Conservation (phyloP, 2,797 vertebrate genomes). For the Hemitrygon akajei region DNA sequence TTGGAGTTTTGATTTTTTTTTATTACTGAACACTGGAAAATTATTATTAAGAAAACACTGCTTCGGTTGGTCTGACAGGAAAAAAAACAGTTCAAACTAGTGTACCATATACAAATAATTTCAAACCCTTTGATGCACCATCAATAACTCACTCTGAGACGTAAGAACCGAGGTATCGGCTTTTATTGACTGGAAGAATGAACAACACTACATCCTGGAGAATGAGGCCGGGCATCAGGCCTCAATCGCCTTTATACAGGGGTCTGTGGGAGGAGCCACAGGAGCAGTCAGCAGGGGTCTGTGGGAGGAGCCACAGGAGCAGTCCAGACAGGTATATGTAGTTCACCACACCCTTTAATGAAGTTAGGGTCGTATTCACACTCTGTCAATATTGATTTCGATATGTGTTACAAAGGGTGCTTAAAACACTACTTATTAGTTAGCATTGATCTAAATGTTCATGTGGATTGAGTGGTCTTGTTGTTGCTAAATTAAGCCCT, state of each 20-base stretch:
- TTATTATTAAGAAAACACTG: not conserved
- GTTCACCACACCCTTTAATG: not conserved
- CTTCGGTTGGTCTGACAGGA: not conserved
- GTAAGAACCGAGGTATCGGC: too few species aligned
- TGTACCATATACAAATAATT: not conserved
- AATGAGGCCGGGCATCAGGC: too few species aligned
- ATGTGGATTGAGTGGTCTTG: not conserved
- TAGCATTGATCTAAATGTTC: not conserved
- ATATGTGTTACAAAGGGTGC: not conserved
- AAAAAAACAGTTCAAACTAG: not conserved
- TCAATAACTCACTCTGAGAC: too few species aligned
- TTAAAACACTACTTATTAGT: not conserved
- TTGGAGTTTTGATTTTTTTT: not conserved
- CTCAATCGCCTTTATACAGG: too few species aligned
- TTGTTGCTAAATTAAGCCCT: not conserved
- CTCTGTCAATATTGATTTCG: not conserved
- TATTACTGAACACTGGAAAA: too few species aligned
- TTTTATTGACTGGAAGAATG: too few species aligned
- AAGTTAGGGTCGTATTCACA: not conserved
- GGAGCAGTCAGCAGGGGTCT: too few species aligned
- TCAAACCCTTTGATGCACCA: too few species aligned
- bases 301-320: too few species aligned
- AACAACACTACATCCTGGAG: too few species aligned
- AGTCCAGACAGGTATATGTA: too few species aligned
- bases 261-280: too few species aligned